Base-by-base conservation (phyloP, 2,113 vertebrate genomes). In the Opisthocomus hoazin region DNA sequence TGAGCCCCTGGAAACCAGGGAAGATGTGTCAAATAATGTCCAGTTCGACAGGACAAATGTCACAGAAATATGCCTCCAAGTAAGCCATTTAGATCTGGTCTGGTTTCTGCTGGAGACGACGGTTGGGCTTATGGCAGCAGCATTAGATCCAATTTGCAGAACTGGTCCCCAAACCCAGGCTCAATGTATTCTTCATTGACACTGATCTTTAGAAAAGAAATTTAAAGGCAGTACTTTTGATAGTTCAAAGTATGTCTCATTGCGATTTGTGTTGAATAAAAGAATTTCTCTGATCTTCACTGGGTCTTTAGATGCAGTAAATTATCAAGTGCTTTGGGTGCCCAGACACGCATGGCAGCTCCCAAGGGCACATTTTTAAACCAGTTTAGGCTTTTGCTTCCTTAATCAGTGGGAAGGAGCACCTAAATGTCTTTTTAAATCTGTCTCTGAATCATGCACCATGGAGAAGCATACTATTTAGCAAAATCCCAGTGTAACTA, bases 351-450 rank as follows among this genome's bases (percentile, higher is more conserved):
- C 77, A 82, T 24, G 37, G 81, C 50, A 83, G 65, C 27, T 91
- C 89, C 85, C 58, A 34, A 80, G 84, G 91, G 90, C 78, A 90
- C 54, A 68, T 76, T 94, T 93, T 87, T 54, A 82, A 91, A 93
- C 54, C 54, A 88, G 41, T 93, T 96, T 89, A 84, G 65, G 63
- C 29, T 76, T 95, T 93, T 92, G 65, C 74, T 94, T 94, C 58
- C 57, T 95, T 87, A 66, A 84, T 96, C 92, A 92, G 90, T 69
- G 84, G 87, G 64, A 93, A 90, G 57, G 58, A 94, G 81, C 74
- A 76, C 81, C 80, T 87, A 94, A 94, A 91, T 93, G 23, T 76
- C 94, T 92, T 87, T 87, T 82, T 75, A 94, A 94, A 93, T 93
- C 69, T 92, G 95, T 19, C 77, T 84, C 60, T 92, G 69, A 90